Base-by-base conservation (phyloP, 2,113 vertebrate genomes). In the Physeter macrocephalus region DNA sequence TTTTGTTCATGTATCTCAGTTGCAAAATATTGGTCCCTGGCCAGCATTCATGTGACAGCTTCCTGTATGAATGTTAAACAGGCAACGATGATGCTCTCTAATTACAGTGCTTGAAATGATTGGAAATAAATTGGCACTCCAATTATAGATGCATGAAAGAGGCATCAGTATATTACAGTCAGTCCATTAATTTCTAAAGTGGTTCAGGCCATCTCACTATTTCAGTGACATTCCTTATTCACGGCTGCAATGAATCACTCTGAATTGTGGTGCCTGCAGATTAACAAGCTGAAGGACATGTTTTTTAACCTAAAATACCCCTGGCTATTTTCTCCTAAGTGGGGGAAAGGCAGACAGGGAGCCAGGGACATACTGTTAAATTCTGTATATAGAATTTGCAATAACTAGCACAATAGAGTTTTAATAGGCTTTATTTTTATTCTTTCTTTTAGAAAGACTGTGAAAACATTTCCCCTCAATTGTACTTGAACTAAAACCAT, bases 31-130 rank as follows among this genome's bases (percentile, higher is more conserved):
- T 98, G 96, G 97, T 94, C 94, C 95, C 71, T 95, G 96, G 95
- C 97, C 98, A 98, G 94, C 94, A 93, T 98, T 98, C 98, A 97
- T 98, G 91, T 97, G 97, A 98, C 96, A 98, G 84, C 59, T 96
- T 98, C 98, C 88, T 82, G 82, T 96, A 97, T 98, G 98, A 98
- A 98, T 99, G 98, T 98, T 99, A 99, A 99, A 97, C 96, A 99
- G 98, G 97, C 98, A 98, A 93, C 61, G 93, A 98, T 98, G 98
- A 99, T 99, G 98, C 97, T 97, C 96, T 98, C 97, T 98, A 99
- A 99, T 99, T 99, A 99, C 97, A 98, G 98, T 98, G 98, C 98
- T 98, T 97, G 98, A 98, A 99, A 98, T 98, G 98, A 99, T 98
- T 98, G 98, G 98, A 98, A 99, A 99, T 98, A 99, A 99, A 99